Evolutionary conservation across 2,888 invertebrate species (phyloP).

Genomic region (Drosophila tripunctata): DNA sequence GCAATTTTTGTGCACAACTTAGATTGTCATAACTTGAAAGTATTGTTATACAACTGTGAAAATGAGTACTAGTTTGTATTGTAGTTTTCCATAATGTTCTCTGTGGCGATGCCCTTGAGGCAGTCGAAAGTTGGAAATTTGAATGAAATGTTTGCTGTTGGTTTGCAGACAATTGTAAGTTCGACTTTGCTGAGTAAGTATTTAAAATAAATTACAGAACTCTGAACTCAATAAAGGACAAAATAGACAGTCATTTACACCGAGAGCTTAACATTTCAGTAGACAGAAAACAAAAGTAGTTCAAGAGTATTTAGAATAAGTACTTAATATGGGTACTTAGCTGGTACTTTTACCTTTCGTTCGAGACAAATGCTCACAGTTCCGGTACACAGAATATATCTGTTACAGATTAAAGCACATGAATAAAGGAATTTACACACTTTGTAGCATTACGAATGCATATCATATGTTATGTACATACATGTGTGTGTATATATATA

Average conservation of each 20-base stretch:
- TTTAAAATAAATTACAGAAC: constrained; percentile 43
- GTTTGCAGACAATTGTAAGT: constrained; percentile 8
- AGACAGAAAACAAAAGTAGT: constrained; percentile 22
- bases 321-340: constrained; percentile 24
- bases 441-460: constrained; percentile 6
- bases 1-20: not conserved
- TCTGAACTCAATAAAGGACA: not conserved
- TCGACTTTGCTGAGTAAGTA: constrained; percentile 25
- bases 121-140: constrained; percentile 26
- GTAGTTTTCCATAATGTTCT: constrained; percentile 8
- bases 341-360: constrained; percentile 30
- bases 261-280: constrained; percentile 7
- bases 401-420: constrained; percentile 19
- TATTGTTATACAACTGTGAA: constrained; percentile 23
- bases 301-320: constrained; percentile 31
- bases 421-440: constrained; percentile 22
- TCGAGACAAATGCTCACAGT: not conserved
- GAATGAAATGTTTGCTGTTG: constrained; percentile 12
- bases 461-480: no score
- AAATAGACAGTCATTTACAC: not conserved
- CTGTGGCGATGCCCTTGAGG: constrained; percentile 12
- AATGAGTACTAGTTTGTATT: constrained; percentile 3
- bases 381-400: not conserved
- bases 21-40: constrained; percentile 27
- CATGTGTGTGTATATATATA: no score